phyloP scores from a whole-genome alignment of 1,140 invertebrate species.

The Heterodera carotae region DNA sequence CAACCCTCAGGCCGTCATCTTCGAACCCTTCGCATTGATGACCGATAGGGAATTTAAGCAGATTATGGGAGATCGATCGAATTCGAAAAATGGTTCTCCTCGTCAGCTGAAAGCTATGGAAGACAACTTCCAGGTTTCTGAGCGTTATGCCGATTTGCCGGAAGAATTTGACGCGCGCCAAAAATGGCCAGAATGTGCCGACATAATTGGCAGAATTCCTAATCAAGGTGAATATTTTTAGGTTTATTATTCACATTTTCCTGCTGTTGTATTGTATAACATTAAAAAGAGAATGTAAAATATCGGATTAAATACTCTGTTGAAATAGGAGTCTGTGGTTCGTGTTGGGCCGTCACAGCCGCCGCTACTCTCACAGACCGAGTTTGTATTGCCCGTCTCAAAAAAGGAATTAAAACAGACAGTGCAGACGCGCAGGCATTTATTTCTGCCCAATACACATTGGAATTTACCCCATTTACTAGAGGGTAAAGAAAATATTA shows the following conservation, averaged over 20 bases:
- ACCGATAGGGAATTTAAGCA: neutral
- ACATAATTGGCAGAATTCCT: constrained; percentile 68
- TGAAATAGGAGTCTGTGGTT: constrained; percentile 63
- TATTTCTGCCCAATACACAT: constrained; percentile 17
- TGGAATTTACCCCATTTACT: neutral
- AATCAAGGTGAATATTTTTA: constrained; percentile 66
- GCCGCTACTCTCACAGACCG: constrained; percentile 77
- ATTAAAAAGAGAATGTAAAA: neutral
- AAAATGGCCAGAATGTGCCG: constrained; percentile 78
- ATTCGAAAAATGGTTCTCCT: neutral
- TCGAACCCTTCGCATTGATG: neutral
- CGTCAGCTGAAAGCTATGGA: neutral
- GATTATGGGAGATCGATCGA: neutral
- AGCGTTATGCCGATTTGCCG: neutral
- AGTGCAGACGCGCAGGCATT: neutral
- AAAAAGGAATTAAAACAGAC: constrained; percentile 69
- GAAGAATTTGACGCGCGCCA: constrained; percentile 70
- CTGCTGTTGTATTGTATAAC: no score
- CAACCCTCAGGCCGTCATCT: neutral
- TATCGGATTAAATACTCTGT: no score
- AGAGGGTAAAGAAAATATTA: neutral
- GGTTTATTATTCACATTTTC: no score
- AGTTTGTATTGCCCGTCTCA: constrained; percentile 80
- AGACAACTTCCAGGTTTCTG: no score
- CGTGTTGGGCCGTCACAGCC: constrained; percentile 57